Evolutionary conservation across 2,113 vertebrate genomes (phyloP).

Genomic region (Trogon melanurus): DNA sequence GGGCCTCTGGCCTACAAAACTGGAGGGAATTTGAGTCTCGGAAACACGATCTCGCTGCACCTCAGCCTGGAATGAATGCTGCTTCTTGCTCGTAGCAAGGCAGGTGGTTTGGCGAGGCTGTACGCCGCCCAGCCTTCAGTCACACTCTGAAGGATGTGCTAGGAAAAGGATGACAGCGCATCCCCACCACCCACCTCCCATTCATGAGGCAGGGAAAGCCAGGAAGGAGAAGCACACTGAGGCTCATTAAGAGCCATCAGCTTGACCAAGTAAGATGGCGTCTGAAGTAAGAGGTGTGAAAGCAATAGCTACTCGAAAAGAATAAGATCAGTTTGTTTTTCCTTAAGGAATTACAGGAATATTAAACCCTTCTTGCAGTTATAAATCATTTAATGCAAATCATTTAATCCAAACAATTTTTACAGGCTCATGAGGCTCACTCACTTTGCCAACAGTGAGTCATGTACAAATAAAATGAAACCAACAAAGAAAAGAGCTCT

Average conservation of each 20-base stretch:
- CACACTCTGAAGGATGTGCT: neutral
- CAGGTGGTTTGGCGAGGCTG: neutral
- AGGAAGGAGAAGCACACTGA: neutral
- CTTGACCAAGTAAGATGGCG: conserved; percentile 18
- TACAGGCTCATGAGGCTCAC: conserved; percentile 67
- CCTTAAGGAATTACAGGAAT: conserved; percentile 64
- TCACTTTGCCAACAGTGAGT: conserved; percentile 74
- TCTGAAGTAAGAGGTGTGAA: conserved; percentile 26
- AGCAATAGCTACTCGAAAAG: conserved; percentile 51
- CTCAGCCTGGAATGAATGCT: neutral
- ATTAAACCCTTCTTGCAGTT: conserved; percentile 55
- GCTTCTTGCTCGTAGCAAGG: neutral
- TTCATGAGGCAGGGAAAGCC: neutral
- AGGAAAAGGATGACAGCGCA: neutral
- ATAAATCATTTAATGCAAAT: conserved; percentile 68
- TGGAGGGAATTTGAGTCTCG: rapidly evolving
- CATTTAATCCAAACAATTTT: conserved; percentile 64
- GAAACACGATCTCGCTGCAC: neutral
- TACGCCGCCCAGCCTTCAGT: neutral
- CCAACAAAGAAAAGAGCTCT: conserved; percentile 65
- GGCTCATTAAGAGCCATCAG: neutral
- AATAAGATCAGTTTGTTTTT: conserved; percentile 59
- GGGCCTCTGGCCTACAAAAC: neutral
- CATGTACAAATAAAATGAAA: conserved; percentile 74
- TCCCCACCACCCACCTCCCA: neutral